Evolutionary conservation across 2,888 invertebrate genomes (phyloP), one percentile per base, ranked within the genome.

Genomic region (Corbicula japonica): DNA sequence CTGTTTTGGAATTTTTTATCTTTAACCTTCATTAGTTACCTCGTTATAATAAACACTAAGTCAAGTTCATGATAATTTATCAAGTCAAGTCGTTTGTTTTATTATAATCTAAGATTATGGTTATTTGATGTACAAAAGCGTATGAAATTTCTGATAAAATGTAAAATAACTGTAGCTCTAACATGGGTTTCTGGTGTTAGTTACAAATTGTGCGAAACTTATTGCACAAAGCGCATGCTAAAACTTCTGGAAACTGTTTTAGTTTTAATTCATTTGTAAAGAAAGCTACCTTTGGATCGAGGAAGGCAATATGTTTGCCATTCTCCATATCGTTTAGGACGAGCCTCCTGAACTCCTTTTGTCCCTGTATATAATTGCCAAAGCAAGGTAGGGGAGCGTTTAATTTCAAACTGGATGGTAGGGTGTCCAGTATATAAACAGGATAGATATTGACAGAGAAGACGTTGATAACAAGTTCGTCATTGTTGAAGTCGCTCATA

Each of bases 361-460:
- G 83, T 12, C 74, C 78, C 23, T 77, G 83, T 6, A 81, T 74
- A 34, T 84, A 83, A 6, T 72, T 58, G 26, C 87, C 79, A 52
- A 83, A 85, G 52, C 83, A 84, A 10, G 87, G 86, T 12, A 87
- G 60, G 1, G 86, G 86, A 10, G 85, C 84, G 8, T 60, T 52
- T 6, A 87, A 60, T n/a, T 78, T 80, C 10, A 86, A 44, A 44
- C 79, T 84, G 18, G 84, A 75, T 1, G 87, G 87, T 4, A 87
- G 35, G n/a, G 58, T 68, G 30, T 76, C 76, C 12, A 87, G 46
- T 23, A 74, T 72, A 56, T 76, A 79, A 32, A 84, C 83, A 0
- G 87, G 87, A 21, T 80, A 76, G 10, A 86, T 76, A 68, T 86
- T 86, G 1, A 87, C 71, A 34, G 44, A 62, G 54, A 83, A 84